A percentile compares a stretch with the other conserved stretches of the same genome.
phyloP scores from a whole-genome alignment of 2,888 invertebrate species.

The Tenodera sinensis region DNA sequence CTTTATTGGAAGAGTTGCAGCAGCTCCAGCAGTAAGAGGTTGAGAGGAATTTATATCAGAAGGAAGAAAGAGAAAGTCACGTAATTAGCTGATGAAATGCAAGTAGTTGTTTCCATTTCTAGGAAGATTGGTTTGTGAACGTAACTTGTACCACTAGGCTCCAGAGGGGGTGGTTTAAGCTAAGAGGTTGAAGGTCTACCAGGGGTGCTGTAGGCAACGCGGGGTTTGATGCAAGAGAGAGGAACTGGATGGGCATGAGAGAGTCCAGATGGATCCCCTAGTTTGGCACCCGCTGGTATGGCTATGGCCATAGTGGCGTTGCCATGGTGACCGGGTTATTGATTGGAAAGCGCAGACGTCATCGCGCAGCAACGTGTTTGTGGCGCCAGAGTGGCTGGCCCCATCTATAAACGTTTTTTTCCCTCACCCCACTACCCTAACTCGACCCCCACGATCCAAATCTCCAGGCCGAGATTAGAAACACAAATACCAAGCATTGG shows the following conservation, averaged over 20 bases:
- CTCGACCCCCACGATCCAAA: conserved; percentile 1
- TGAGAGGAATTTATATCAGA: neutral
- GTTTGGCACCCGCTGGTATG: conserved; percentile 19
- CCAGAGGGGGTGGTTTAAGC: neutral
- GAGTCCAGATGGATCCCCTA: neutral
- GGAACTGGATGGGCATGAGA: neutral
- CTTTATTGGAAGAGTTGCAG: neutral
- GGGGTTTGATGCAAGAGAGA: neutral
- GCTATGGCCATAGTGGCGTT: conserved; percentile 13
- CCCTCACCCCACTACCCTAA: neutral
- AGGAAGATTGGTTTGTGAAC: neutral
- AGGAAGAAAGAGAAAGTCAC: neutral
- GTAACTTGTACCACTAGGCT: neutral
- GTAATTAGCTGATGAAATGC: neutral
- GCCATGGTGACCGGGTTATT: conserved; percentile 24
- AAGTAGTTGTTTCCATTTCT: neutral
- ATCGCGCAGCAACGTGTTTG: conserved; percentile 19
- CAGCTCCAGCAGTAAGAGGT: neutral
- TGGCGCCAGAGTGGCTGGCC: conserved; percentile 21
- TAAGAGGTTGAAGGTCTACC: neutral
- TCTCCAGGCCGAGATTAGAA: conserved; percentile 15
- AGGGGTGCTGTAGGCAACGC: neutral
- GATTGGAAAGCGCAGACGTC: conserved; percentile 28
- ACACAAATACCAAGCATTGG: conserved; percentile 11
- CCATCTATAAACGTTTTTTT: conserved; percentile 16